These are phyloP conservation scores for Geophilus truncorum DNA, from an alignment of 2,888 invertebrate species.

Conservation along the genomic window DNA sequence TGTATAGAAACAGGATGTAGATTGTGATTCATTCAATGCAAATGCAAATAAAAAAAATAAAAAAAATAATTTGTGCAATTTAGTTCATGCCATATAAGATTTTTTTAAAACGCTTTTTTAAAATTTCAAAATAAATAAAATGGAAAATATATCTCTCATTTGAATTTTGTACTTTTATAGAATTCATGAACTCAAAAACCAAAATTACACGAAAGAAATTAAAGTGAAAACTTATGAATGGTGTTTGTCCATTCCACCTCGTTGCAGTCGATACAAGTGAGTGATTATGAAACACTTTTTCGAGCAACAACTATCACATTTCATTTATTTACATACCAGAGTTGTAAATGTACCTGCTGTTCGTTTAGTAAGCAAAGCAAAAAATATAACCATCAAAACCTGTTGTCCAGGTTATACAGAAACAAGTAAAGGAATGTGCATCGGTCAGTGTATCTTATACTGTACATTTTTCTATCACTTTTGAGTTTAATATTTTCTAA, in stretches of 20 bases:
- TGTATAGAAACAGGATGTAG: not conserved
- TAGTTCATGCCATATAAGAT: not conserved
- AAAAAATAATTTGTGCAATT: not conserved
- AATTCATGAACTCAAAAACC: conserved; percentile 4
- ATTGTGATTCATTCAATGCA: not conserved
- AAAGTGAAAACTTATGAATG: conserved; percentile 74
- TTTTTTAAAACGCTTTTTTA: too few relatives aligned
- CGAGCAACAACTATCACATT: not conserved
- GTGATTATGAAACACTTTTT: conserved; percentile 53
- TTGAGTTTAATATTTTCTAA: too few relatives aligned
- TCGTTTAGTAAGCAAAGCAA: conserved; percentile 55
- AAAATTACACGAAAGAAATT: conserved; percentile 67
- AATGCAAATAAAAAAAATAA: not conserved
- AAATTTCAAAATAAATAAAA: not conserved
- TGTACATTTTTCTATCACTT: too few relatives aligned
- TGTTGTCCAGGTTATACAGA: conserved; percentile 75
- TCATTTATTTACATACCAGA: conserved; percentile 52
- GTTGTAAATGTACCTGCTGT: conserved; percentile 40
- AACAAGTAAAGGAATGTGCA: conserved; percentile 35
- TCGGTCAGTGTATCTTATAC: conserved; percentile 31
- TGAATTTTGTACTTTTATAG: not conserved
- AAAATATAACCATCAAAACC: conserved; percentile 69
- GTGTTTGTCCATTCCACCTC: conserved; percentile 78
- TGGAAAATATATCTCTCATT: too few relatives aligned
- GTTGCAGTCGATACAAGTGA: conserved; percentile 79